Conservation (phyloP, 2,797 vertebrate genomes). For the Urophycis tenuis region DNA sequence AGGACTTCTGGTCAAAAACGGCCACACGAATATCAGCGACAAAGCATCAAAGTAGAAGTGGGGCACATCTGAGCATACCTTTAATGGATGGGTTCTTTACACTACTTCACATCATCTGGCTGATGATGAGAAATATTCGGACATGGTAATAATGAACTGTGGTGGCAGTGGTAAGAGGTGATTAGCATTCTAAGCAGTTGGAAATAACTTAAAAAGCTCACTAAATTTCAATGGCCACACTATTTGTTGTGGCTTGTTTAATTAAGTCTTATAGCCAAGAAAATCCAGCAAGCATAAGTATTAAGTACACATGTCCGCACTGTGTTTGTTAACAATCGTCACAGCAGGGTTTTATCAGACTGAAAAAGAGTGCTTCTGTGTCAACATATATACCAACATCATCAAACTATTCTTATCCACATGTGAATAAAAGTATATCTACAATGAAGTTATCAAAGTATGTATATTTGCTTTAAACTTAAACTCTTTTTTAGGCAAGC, state of each 20-base stretch:
- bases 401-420: slow-evolving; percentile 44
- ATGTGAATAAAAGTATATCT: slow-evolving; percentile 49
- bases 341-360: slow-evolving; percentile 32
- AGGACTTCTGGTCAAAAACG: not conserved
- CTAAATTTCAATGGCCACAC: slow-evolving; percentile 40
- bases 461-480: slow-evolving; percentile 22
- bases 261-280: slow-evolving; percentile 49
- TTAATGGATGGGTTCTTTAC: not conserved
- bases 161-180: not conserved
- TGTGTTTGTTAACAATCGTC: slow-evolving; percentile 35
- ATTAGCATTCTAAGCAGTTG: not conserved
- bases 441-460: slow-evolving; percentile 49
- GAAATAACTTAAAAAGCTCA: not conserved
- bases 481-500: slow-evolving; percentile 2
- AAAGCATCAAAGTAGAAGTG: not conserved
- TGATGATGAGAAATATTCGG: not conserved
- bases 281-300: slow-evolving; percentile 39
- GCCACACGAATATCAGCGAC: not conserved
- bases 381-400: slow-evolving; percentile 26
- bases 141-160: not conserved
- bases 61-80: not conserved
- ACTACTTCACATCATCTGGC: not conserved
- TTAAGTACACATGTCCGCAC: slow-evolving; percentile 35
- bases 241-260: slow-evolving; percentile 47
- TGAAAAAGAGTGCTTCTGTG: slow-evolving; percentile 24